Percentiles rank a stretch among this genome's conserved stretches.
phyloP scores from a whole-genome alignment of 2,888 invertebrate species.

The Agrotis ipsilon region DNA sequence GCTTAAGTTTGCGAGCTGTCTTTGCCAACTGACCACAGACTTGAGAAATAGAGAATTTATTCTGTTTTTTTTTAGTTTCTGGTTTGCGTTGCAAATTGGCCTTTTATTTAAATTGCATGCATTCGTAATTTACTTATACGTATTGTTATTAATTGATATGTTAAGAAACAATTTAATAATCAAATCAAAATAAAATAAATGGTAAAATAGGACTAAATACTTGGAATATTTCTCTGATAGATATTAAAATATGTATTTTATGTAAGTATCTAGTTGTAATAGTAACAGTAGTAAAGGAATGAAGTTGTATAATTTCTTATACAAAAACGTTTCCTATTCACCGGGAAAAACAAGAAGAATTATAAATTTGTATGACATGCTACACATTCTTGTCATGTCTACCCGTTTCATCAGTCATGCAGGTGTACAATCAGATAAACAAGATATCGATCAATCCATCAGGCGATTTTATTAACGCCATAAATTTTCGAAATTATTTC shows the following conservation, averaged over 20 bases:
- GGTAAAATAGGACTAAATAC: neutral
- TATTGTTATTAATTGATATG: too few relatives aligned
- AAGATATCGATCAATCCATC: conserved; percentile 80
- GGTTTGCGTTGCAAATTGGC: too few relatives aligned
- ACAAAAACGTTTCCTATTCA: conserved; percentile 1
- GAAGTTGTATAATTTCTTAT: conserved; percentile 14
- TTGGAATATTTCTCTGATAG: neutral
- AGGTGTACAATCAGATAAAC: conserved; percentile 62
- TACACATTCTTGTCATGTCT: conserved; percentile 44
- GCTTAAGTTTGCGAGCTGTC: conserved; percentile 18
- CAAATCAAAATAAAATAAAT: neutral
- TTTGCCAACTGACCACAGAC: conserved; percentile 45
- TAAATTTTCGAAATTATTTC: conserved; percentile 80
- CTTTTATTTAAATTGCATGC: too few relatives aligned
- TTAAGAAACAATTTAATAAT: neutral
- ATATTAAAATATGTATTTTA: conserved; percentile 4
- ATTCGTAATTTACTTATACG: too few relatives aligned
- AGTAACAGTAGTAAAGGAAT: conserved; percentile 19
- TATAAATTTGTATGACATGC: conserved; percentile 21
- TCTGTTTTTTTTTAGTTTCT: conserved; percentile 2
- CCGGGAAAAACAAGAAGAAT: conserved; percentile 9
- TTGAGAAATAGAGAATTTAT: conserved; percentile 44
- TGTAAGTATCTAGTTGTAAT: neutral
- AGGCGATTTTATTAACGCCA: conserved; percentile 76
- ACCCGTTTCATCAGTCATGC: conserved; percentile 47